Percentiles rank a stretch among this genome's conserved stretches.
These are phyloP conservation scores for Herpailurus yagouaroundi DNA, from an alignment of 2,113 vertebrate genomes.

Conservation along the genomic window DNA sequence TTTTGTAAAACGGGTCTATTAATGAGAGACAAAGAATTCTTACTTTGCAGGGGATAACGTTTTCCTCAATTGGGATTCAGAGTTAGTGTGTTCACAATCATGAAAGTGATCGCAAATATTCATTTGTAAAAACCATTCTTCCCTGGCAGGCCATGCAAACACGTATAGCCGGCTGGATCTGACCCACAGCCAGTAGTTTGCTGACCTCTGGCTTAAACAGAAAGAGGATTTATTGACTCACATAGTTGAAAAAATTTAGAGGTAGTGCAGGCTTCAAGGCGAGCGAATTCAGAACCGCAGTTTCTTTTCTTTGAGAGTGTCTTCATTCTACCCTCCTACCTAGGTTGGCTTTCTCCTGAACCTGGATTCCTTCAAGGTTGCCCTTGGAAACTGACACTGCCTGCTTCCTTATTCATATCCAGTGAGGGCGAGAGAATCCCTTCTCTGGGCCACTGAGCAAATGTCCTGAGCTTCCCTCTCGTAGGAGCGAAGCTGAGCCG, in stretches of 20 bases:
- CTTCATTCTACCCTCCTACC: neutral
- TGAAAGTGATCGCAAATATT: neutral
- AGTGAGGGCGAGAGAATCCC: neutral
- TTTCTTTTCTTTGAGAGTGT: neutral
- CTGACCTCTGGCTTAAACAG: neutral
- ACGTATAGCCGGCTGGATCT: neutral
- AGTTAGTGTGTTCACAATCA: neutral
- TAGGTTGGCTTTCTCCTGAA: neutral
- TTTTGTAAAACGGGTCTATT: neutral
- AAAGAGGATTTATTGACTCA: neutral
- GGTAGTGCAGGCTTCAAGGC: neutral
- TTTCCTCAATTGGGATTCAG: neutral
- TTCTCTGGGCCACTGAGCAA: neutral
- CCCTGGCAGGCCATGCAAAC: neutral
- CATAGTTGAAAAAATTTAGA: neutral
- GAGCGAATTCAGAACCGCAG: neutral
- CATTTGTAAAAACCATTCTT: neutral
- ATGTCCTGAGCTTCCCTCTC: neutral
- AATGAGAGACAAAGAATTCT: neutral
- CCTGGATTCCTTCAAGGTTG: neutral
- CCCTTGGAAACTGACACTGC: neutral
- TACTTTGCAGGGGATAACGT: neutral
- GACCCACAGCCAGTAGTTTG: neutral
- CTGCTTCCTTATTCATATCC: neutral
- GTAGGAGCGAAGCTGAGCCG: neutral